phyloP scores from a whole-genome alignment of 2,888 invertebrate species.

The Pterostichus madidus region DNA sequence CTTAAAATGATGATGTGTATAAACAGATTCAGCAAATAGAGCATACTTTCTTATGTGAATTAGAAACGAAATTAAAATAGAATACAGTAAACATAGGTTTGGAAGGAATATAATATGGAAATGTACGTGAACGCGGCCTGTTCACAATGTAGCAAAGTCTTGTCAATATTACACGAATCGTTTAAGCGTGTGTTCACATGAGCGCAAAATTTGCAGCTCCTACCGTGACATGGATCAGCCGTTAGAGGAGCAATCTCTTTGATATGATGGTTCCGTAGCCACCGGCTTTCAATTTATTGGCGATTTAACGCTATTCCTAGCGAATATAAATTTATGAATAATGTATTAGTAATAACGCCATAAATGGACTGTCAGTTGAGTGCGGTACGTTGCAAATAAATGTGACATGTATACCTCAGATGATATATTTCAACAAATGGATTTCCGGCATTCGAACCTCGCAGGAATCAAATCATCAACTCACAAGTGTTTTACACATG shows the following conservation, averaged over 20 bases:
- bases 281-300: slow-evolving; percentile 62
- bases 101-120: too few species aligned
- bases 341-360: slow-evolving; percentile 64
- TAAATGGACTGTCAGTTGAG: slow-evolving; percentile 64
- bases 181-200: not conserved
- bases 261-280: slow-evolving; percentile 60
- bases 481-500: slow-evolving; percentile 16
- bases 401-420: slow-evolving; percentile 58
- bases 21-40: too few species aligned
- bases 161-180: slow-evolving; percentile 5
- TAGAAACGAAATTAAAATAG: too few species aligned
- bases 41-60: too few species aligned
- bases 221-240: not conserved
- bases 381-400: slow-evolving; percentile 56
- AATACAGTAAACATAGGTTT: too few species aligned
- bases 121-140: too few species aligned
- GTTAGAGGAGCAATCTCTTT: slow-evolving; percentile 60
- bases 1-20: too few species aligned
- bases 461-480: slow-evolving; percentile 43
- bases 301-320: slow-evolving; percentile 58
- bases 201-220: not conserved
- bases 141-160: not conserved
- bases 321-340: slow-evolving; percentile 65
- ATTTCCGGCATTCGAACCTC: slow-evolving; percentile 56
- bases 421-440: slow-evolving; percentile 61